A percentile compares a stretch with the other conserved stretches of the same genome.
Evolutionary conservation across 2,888 invertebrate species (phyloP).

Genomic region (Bombylius discolor): DNA sequence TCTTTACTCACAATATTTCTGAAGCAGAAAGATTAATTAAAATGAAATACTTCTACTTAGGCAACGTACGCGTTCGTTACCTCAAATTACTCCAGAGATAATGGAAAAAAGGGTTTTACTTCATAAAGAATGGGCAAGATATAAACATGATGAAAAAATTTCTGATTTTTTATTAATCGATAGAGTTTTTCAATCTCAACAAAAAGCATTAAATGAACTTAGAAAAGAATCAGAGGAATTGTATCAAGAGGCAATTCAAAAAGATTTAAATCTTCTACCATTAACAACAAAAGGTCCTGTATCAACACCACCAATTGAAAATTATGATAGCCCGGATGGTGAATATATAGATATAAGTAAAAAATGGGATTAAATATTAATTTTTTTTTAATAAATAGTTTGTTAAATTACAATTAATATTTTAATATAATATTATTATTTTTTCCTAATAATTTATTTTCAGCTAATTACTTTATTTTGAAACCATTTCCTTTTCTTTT

Average conservation of each 20-base stretch:
- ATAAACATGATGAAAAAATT: slow-evolving; percentile 50
- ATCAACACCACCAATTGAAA: slow-evolving; percentile 67
- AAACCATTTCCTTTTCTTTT: too few relatives aligned
- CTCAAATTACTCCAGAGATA: slow-evolving; percentile 22
- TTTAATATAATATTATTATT: too few relatives aligned
- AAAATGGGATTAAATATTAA: slow-evolving; percentile 50
- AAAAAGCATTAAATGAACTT: slow-evolving; percentile 66
- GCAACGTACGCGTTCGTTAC: neutral
- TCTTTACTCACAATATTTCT: too few relatives aligned
- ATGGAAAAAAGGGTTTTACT: slow-evolving; percentile 51
- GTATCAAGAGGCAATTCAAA: slow-evolving; percentile 75
- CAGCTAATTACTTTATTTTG: too few relatives aligned
- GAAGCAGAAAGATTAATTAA: too few relatives aligned
- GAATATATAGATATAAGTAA: slow-evolving; percentile 73
- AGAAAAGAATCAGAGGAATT: slow-evolving; percentile 70
- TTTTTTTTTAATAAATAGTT: neutral
- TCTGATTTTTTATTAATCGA: slow-evolving; percentile 56
- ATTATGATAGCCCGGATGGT: slow-evolving; percentile 77
- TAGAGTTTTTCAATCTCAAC: slow-evolving; percentile 53
- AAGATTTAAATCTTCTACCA: slow-evolving; percentile 58
- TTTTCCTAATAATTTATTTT: too few relatives aligned
- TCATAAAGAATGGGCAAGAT: slow-evolving; percentile 62
- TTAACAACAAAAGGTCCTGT: slow-evolving; percentile 59
- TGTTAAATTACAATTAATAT: neutral
- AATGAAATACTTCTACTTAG: neutral